Percentiles rank a stretch among this genome's conserved stretches.
Evolutionary conservation across 2,888 invertebrate species (phyloP).

Genomic region (Drosophila multiciliata): DNA sequence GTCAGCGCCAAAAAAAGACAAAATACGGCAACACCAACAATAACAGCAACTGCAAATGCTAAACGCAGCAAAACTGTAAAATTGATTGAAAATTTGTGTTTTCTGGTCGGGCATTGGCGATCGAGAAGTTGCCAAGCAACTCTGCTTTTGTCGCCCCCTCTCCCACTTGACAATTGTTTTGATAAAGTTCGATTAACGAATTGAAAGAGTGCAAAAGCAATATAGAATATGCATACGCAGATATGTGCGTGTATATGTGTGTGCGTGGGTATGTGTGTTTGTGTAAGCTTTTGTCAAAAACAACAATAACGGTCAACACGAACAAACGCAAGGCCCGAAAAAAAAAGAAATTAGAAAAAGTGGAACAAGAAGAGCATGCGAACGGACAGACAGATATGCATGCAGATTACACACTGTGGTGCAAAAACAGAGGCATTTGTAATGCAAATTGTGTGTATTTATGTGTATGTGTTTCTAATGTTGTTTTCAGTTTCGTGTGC

Average conservation of each 20-base stretch:
- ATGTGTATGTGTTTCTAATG: slow-evolving; percentile 1
- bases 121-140: slow-evolving; percentile 58
- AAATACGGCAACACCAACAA: slow-evolving; percentile 19
- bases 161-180: slow-evolving; percentile 14
- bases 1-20: slow-evolving; percentile 4
- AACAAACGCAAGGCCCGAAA: slow-evolving; percentile 53
- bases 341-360: slow-evolving; percentile 32
- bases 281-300: slow-evolving; percentile 30
- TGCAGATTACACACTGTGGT: slow-evolving; percentile 56
- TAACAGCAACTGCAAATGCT: slow-evolving; percentile 19
- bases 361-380: slow-evolving; percentile 46
- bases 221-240: slow-evolving; percentile 14
- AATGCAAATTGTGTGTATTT: slow-evolving; percentile 21
- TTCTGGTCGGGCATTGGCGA: slow-evolving; percentile 44
- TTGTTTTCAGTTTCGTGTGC: slow-evolving; percentile 12
- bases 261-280: slow-evolving; percentile 5
- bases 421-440: slow-evolving; percentile 25
- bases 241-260: slow-evolving; percentile 1
- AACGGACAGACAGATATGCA: slow-evolving; percentile 20
- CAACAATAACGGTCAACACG: slow-evolving; percentile 65
- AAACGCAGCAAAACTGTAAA: slow-evolving; percentile 42
- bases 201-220: slow-evolving; percentile 40
- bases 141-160: slow-evolving; percentile 19
- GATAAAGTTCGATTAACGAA: slow-evolving; percentile 47
- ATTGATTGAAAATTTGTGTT: slow-evolving; percentile 68